Evolutionary conservation across 2,888 invertebrate species (phyloP).

Genomic region (Corythucha ciliata): DNA sequence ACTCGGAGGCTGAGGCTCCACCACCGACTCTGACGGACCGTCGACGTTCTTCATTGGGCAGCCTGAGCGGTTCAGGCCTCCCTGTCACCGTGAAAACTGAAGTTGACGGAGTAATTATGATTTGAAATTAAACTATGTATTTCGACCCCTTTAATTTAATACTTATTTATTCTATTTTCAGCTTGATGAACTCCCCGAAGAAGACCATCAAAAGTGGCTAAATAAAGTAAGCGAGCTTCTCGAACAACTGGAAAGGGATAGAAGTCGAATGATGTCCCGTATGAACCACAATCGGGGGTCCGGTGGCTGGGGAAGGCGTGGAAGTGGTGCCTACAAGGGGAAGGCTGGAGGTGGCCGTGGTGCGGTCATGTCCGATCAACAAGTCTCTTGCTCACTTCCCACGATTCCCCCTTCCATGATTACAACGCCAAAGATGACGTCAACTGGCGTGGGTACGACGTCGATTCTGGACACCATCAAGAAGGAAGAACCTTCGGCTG

Average conservation of each 20-base stretch:
- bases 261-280: background rate
- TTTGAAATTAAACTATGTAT: background rate
- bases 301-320: slow-evolving; percentile 18
- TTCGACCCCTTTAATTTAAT: too few species aligned
- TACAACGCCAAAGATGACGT: too few species aligned
- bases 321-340: too few species aligned
- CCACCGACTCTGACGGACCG: slow-evolving; percentile 52
- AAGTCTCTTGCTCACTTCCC: too few species aligned
- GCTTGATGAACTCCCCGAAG: background rate
- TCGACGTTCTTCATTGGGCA: slow-evolving; percentile 3
- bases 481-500: too few species aligned
- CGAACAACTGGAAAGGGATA: slow-evolving; percentile 15
- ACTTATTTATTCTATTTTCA: background rate
- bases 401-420: too few species aligned
- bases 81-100: too few species aligned
- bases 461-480: too few species aligned
- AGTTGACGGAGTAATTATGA: too few species aligned
- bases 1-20: slow-evolving; percentile 53
- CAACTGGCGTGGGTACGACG: too few species aligned
- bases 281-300: slow-evolving; percentile 8
- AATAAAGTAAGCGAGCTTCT: slow-evolving; percentile 10
- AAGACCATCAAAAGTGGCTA: slow-evolving; percentile 16
- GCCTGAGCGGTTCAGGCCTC: background rate
- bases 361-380: background rate
- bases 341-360: slow-evolving; percentile 21